Percentiles rank a stretch among this genome's conserved stretches.
Conservation (phyloP, 2,113 vertebrate genomes). For the Grantiella picta region DNA sequence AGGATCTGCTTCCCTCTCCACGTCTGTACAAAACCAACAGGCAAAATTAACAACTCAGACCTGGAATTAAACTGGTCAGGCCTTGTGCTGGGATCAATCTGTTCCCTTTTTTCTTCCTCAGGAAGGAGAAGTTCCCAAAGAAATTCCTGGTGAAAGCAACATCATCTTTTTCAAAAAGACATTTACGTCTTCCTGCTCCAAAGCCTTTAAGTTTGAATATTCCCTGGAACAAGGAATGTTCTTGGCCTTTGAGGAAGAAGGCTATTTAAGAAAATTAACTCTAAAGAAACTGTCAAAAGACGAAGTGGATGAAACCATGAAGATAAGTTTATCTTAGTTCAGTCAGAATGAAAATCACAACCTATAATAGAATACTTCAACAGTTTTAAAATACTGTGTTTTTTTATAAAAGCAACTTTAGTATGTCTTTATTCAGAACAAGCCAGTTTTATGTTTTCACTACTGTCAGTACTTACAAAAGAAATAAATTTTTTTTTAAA, state of each 20-base stretch:
- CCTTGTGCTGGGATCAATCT: not conserved
- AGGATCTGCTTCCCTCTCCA: not conserved
- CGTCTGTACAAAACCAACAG: rapidly evolving
- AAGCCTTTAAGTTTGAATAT: conserved; percentile 69
- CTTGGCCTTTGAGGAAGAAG: conserved; percentile 66
- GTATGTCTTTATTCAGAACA: not conserved
- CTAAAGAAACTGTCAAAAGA: conserved; percentile 56
- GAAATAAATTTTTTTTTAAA: not conserved
- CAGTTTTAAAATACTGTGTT: not conserved
- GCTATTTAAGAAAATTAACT: conserved; percentile 44
- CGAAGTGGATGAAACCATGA: conserved; percentile 57
- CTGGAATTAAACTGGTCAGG: not conserved
- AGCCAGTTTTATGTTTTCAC: not conserved
- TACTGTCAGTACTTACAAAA: not conserved
- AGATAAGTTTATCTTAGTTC: conserved; percentile 28
- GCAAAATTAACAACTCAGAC: not conserved
- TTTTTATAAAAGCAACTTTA: not conserved
- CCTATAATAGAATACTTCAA: not conserved
- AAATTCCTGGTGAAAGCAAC: conserved; percentile 57
- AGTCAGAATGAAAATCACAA: not conserved
- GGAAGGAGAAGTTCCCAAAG: conserved; percentile 64
- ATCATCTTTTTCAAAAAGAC: conserved; percentile 72
- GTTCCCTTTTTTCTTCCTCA: not conserved
- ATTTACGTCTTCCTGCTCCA: conserved; percentile 24
- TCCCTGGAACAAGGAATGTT: conserved; percentile 66